Evolutionary conservation across 1,140 invertebrate species (phyloP), one percentile per base, ranked within the genome.

Genomic region (Augochlora pura): DNA sequence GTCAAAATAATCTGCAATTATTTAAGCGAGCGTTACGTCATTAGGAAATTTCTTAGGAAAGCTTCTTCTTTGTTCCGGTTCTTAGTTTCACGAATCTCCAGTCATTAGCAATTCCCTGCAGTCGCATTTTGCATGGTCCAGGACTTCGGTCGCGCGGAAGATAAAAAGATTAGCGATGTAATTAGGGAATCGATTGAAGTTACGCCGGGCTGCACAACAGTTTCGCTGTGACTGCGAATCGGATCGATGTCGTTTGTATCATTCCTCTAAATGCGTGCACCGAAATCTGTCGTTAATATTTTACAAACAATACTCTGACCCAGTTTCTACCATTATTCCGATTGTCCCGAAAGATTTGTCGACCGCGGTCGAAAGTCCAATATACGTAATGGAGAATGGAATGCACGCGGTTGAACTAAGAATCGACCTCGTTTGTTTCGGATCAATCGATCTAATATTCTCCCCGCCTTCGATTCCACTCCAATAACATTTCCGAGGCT

Each of bases 381-480:
- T 78, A 78, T 72, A 78, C 68, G 71, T 78, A 78, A 78, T 78
- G 76, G 76, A 78, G 71, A 71, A 68, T 78, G 59, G 76, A 72
- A 78, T 52, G 60, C 60, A 64, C 16, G 66, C 49, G 76, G 59
- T 78, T 72, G 68, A 71, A 57, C 46, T 25, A 64, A 57, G 68
- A 32, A 72, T 27, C 39, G 46, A 32, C 27, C 68, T 78, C 76
- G 60, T 78, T 78, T 78, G 63, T 78, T 72, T 78, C 46, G 10
- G 25, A 78, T 78, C 76, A 64, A 77, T 77, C 68, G 76, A 49
- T 71, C 54, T 23, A 27, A 72, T 62, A 64, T n/a, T 69, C 21
- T 12, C 23, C 5, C 27, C 25, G 12, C 52, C 49, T 32, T 57
- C 12, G 25, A 42, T 72, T 25, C n/a, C 27, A 18, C n/a, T 2